Evolutionary conservation across 2,888 invertebrate species (phyloP).

Genomic region (Polyploca ridens): DNA sequence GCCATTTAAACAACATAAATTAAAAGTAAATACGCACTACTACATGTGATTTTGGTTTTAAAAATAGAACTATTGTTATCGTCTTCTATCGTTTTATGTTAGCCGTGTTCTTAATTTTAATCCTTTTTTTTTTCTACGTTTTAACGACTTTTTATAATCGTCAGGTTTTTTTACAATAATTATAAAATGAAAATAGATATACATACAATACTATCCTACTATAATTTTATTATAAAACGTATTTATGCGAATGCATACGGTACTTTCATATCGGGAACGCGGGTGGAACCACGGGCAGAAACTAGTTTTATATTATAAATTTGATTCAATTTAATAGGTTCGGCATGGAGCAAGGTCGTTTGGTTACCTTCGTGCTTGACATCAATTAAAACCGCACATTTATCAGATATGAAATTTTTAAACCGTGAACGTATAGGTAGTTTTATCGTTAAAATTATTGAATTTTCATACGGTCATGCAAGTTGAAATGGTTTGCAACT

Average conservation of each 20-base stretch:
- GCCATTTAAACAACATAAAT: not conserved
- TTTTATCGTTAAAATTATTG: not conserved
- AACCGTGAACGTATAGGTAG: not conserved
- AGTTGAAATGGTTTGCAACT: too few species aligned
- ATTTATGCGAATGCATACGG: too few species aligned
- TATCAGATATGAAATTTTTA: not conserved
- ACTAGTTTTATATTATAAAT: not conserved
- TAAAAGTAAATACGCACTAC: conserved; percentile 1
- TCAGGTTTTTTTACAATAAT: too few species aligned
- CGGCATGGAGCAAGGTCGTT: not conserved
- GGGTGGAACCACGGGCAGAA: too few species aligned
- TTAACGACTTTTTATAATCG: not conserved
- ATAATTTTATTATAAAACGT: too few species aligned
- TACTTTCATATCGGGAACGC: too few species aligned
- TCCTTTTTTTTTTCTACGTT: too few species aligned
- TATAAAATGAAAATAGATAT: too few species aligned
- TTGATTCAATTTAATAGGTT: not conserved
- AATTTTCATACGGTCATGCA: not conserved
- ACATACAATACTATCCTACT: too few species aligned
- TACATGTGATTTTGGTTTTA: not conserved
- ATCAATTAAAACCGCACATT: not conserved
- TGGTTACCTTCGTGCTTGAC: not conserved
- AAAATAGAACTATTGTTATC: not conserved
- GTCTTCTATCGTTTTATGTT: not conserved
- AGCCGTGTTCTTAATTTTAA: not conserved